Conservation (phyloP, 2,888 invertebrate genomes). For the Euplagia quadripunctaria region DNA sequence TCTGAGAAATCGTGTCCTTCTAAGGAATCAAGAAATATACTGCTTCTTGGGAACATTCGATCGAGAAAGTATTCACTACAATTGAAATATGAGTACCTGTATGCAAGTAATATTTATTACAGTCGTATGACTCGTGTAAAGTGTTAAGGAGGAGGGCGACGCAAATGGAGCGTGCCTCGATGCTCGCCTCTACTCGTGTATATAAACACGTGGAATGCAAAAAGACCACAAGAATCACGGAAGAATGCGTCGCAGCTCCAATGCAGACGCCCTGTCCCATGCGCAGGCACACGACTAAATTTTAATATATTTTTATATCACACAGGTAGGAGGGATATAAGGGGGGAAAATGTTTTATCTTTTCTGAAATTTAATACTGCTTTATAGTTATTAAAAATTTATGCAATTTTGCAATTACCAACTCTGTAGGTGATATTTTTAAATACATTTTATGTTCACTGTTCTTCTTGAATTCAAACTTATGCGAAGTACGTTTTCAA, state of each 20-base stretch:
- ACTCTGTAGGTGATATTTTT: no score
- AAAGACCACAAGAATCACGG: constrained; percentile 75
- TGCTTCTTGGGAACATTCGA: constrained; percentile 59
- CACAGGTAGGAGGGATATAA: no score
- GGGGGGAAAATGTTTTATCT: no score
- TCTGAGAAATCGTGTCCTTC: constrained; percentile 78
- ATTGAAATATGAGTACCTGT: constrained; percentile 56
- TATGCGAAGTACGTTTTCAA: no score
- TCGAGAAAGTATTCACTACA: constrained; percentile 62
- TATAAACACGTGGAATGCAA: constrained; percentile 72
- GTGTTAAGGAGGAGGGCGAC: constrained; percentile 63
- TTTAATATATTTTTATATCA: no score
- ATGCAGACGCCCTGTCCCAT: constrained; percentile 45
- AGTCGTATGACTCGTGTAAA: constrained; percentile 47
- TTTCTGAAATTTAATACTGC: no score
- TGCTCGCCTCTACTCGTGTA: constrained; percentile 71
- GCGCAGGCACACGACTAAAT: constrained; percentile 27
- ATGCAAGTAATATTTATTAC: constrained; percentile 50
- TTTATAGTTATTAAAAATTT: no score
- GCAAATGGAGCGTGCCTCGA: constrained; percentile 77
- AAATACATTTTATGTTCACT: no score
- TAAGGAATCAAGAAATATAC: constrained; percentile 66
- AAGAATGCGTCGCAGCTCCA: constrained; percentile 64
- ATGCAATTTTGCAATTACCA: no score
- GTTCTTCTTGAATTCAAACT: no score